Evolutionary conservation across 2,797 vertebrate genomes (phyloP), one percentile per base, ranked within the genome.

Genomic region (Urocyon cinereoargenteus): DNA sequence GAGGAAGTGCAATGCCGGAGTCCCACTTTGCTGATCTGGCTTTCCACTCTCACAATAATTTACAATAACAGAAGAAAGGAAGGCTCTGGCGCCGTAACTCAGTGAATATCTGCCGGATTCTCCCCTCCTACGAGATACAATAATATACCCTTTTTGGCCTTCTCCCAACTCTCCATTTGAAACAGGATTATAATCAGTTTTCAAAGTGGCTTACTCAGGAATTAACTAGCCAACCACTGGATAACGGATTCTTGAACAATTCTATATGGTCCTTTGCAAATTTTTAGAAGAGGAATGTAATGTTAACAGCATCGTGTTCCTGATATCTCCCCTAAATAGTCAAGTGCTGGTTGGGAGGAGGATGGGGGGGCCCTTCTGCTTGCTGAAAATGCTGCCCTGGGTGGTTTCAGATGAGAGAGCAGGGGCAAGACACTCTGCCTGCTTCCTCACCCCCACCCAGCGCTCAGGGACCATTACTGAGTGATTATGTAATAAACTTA

Each of bases 161-260:
- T 78, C 83, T 94, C 83, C 96, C 96, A 98, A 55, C 89, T 93
- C 87, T 89, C 53, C 72, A 55, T 85, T 84, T 79, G 91, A 91
- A 96, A 92, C 36, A 89, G 94, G 87, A 93, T 94, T 91, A 92
- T 64, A 94, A 93, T 93, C 93, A 94, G 93, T 95, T 96, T 96
- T 94, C 93, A 95, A 91, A 90, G 66, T 18, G 79, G 86, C 90
- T 96, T 91, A 91, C 83, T 81, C 84, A 72, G 93, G 94, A 96
- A 94, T 94, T 93, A 91, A 89, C 96, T 70, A 77, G 79, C 93
- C 86, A 64, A 64, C 57, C 45, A 55, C 22, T 19, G 78, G 83
- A 89, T 70, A 86, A 83, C 68, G 45, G 86, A 86, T 45, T 93
- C 68, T 68, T 57, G 75, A 91, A 92, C 75, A 70, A 86, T 36